phyloP scores from a whole-genome alignment of 2,113 vertebrate species.

The Porphyrio hochstetteri region DNA sequence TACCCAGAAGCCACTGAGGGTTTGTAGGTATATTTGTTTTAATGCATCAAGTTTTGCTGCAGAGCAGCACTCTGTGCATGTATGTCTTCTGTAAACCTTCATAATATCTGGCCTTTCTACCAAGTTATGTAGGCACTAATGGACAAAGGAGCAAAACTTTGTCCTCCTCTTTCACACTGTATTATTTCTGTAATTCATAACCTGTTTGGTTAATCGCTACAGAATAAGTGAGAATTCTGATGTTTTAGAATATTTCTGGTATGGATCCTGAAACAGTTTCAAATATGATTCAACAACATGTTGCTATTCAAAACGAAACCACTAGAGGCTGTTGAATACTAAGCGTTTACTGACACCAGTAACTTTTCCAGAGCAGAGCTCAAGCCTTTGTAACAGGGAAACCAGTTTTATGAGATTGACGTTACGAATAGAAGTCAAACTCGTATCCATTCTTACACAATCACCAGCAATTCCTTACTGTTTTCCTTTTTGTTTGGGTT shows the following conservation, averaged over 20 bases:
- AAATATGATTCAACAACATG: not conserved
- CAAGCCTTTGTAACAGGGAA: not conserved
- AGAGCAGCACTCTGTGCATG: not conserved
- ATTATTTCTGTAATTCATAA: not conserved
- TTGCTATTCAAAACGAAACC: slow-evolving; percentile 42
- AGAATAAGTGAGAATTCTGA: not conserved
- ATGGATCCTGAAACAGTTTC: not conserved
- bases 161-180: not conserved
- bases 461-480: not conserved
- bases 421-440: not conserved
- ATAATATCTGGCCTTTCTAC: not conserved
- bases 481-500: not conserved
- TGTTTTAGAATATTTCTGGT: not conserved
- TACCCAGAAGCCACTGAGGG: not conserved
- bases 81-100: not conserved
- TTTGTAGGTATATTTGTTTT: not conserved
- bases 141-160: not conserved
- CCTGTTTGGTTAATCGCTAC: not conserved
- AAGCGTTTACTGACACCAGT: not conserved
- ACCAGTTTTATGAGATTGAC: not conserved
- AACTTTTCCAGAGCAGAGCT: not conserved
- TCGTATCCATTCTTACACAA: not conserved
- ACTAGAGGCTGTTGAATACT: slow-evolving; percentile 68
- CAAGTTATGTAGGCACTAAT: not conserved
- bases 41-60: accelerated